Conservation (phyloP, 2,797 vertebrate species). For the Coranthus polyacanthus region DNA sequence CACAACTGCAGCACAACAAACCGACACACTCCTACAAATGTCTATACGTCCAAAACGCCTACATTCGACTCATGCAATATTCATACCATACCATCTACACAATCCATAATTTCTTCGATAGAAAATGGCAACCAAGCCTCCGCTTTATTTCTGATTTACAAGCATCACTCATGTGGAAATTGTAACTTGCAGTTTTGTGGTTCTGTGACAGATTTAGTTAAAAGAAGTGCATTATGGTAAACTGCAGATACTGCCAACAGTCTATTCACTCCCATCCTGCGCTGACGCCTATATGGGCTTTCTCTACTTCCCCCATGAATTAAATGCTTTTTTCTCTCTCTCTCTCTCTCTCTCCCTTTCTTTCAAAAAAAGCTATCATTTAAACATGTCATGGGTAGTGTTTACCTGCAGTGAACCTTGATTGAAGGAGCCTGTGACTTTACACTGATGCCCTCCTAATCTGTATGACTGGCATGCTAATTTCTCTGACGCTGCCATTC, state of each 20-base stretch:
- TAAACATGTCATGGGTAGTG: constrained; percentile 82
- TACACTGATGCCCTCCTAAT: constrained; percentile 87
- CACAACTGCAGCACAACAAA: not conserved
- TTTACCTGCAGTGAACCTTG: constrained; percentile 87
- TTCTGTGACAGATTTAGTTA: constrained; percentile 40
- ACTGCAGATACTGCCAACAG: constrained; percentile 37
- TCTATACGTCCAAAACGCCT: not conserved
- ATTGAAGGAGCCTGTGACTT: constrained; percentile 84
- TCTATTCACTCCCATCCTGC: constrained; percentile 30
- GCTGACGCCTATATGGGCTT: constrained; percentile 49
- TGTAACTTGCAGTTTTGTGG: constrained; percentile 22
- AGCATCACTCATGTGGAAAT: constrained; percentile 25
- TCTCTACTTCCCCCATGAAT: constrained; percentile 58
- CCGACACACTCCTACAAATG: too few species aligned
- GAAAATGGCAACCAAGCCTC: constrained; percentile 1
- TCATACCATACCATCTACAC: constrained; percentile 17
- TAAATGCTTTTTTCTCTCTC: constrained; percentile 24
- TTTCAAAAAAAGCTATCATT: constrained; percentile 76
- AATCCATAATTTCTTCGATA: constrained; percentile 11
- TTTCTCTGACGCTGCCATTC: constrained; percentile 88
- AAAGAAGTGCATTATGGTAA: constrained; percentile 36
- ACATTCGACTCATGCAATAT: constrained; percentile 1
- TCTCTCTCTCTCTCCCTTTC: constrained; percentile 12
- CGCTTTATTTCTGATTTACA: constrained; percentile 19
- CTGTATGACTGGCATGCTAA: constrained; percentile 88